Evolutionary conservation across 2,888 invertebrate species (phyloP).

Genomic region (Cephus pygmeus): DNA sequence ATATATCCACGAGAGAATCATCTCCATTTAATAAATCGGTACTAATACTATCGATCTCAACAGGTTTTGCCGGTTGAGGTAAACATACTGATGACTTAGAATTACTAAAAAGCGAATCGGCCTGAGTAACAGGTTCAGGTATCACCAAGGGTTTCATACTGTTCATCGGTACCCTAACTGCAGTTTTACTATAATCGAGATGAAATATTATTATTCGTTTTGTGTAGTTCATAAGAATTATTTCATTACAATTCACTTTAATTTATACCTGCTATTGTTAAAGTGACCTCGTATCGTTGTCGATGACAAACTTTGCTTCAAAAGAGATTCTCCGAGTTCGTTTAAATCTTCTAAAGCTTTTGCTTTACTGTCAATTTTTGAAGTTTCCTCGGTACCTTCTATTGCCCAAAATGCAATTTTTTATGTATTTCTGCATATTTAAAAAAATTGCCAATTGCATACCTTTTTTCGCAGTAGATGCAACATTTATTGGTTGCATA

Average conservation of each 20-base stretch:
- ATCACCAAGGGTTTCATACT: constrained; percentile 28
- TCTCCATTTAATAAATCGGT: constrained; percentile 53
- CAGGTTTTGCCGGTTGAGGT: not conserved
- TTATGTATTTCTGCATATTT: not conserved
- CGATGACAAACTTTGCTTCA: constrained; percentile 77
- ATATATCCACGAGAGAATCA: constrained; percentile 72
- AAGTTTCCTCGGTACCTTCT: constrained; percentile 33
- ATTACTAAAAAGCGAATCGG: not conserved
- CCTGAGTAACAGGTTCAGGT: not conserved
- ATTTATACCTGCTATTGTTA: constrained; percentile 58
- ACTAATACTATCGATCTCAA: not conserved
- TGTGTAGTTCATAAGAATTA: not conserved
- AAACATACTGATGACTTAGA: not conserved
- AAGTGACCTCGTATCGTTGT: constrained; percentile 63
- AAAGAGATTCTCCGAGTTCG: constrained; percentile 81
- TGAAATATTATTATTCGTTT: not conserved
- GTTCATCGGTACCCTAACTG: constrained; percentile 76
- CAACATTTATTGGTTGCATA: constrained; percentile 53
- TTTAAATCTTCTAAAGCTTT: constrained; percentile 82
- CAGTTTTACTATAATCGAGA: constrained; percentile 65
- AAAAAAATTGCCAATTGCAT: not conserved
- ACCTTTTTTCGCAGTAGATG: constrained; percentile 3
- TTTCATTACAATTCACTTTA: not conserved
- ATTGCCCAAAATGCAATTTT: constrained; percentile 15
- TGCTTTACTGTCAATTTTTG: constrained; percentile 63